Conservation (phyloP, 2,113 vertebrate species). For the Platysternon megacephalum region DNA sequence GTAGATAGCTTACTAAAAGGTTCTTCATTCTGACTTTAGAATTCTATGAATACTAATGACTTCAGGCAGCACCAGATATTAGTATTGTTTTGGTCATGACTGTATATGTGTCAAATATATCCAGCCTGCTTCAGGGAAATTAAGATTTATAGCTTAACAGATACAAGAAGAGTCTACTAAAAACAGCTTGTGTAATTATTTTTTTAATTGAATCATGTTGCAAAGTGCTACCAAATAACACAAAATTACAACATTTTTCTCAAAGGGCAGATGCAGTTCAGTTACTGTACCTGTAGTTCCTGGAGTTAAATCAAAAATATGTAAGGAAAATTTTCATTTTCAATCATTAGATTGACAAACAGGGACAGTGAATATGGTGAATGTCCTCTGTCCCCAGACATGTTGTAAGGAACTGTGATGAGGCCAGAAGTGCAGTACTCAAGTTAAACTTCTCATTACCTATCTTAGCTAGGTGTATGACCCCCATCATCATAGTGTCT, state of each 20-base stretch:
- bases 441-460: background rate
- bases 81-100: background rate
- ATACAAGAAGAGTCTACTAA: background rate
- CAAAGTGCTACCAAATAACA: background rate
- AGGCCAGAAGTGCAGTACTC: background rate
- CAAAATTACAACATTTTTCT: background rate
- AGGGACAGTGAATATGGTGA: background rate
- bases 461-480: background rate
- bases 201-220: background rate
- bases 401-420: background rate
- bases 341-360: background rate
- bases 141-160: background rate
- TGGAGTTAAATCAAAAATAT: background rate
- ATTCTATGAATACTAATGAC: background rate
- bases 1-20: background rate
- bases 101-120: background rate
- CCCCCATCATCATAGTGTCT: background rate
- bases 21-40: background rate
- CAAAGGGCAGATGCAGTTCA: background rate
- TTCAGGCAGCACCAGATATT: background rate
- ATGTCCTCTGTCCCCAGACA: background rate
- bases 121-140: background rate
- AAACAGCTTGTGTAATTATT: background rate
- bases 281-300: accelerated
- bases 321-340: background rate